Percentiles rank a stretch among this genome's conserved stretches.
Evolutionary conservation across 2,113 vertebrate species (phyloP).

Genomic region (Semnopithecus entellus): DNA sequence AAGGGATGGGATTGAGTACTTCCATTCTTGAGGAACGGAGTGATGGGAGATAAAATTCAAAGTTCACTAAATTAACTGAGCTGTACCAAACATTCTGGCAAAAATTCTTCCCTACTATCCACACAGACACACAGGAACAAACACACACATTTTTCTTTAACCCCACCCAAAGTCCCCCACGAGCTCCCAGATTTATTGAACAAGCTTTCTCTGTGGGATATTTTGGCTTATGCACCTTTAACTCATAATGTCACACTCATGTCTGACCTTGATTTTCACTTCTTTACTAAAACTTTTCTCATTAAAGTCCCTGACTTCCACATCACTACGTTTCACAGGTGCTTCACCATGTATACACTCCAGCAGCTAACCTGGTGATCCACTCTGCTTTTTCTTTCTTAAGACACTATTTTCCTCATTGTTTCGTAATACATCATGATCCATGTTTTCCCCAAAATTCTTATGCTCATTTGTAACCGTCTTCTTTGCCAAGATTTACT

Average conservation of each 20-base stretch:
- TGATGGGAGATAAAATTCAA: not conserved
- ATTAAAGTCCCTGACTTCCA: not conserved
- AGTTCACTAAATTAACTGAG: not conserved
- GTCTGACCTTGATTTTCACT: not conserved
- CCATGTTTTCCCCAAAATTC: not conserved
- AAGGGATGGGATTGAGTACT: fast-evolving
- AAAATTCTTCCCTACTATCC: not conserved
- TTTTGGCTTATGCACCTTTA: not conserved
- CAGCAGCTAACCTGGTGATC: not conserved
- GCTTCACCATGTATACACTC: not conserved
- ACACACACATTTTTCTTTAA: not conserved
- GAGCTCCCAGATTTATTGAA: not conserved
- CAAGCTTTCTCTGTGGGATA: not conserved
- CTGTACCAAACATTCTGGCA: not conserved
- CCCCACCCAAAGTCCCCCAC: not conserved
- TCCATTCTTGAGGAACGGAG: not conserved
- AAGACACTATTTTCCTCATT: not conserved
- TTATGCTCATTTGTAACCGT: not conserved
- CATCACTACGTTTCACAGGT: not conserved
- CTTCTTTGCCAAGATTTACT: not conserved
- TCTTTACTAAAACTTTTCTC: not conserved
- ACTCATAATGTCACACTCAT: not conserved
- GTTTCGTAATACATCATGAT: not conserved
- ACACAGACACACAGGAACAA: not conserved
- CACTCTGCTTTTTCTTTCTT: not conserved